Evolutionary conservation across 2,113 vertebrate genomes (phyloP).

Genomic region (Actenoides hombroni): DNA sequence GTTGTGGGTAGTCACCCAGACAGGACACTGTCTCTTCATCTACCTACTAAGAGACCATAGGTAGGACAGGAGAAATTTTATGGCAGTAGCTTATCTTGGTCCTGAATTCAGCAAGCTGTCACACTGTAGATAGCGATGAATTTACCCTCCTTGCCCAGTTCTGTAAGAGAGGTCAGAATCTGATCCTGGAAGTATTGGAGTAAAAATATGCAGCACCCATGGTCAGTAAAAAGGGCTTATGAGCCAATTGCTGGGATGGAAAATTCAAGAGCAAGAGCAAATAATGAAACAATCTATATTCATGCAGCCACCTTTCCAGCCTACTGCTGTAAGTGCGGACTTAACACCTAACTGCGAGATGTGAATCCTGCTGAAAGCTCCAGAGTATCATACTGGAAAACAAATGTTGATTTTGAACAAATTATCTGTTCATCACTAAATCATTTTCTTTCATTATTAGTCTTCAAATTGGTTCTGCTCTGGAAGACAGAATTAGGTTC

Average conservation of each 20-base stretch:
- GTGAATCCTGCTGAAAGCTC: conserved; percentile 41
- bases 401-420: conserved; percentile 61
- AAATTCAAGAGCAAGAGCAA: conserved; percentile 56
- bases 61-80: neutral
- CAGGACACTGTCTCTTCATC: neutral
- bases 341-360: neutral
- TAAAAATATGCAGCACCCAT: conserved; percentile 25
- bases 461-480: conserved; percentile 59
- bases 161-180: neutral
- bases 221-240: conserved; percentile 46
- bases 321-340: conserved; percentile 5
- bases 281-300: conserved; percentile 65
- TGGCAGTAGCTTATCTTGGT: neutral
- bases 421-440: conserved; percentile 54
- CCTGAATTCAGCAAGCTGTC: neutral
- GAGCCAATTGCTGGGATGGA: conserved; percentile 44
- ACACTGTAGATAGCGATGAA: neutral
- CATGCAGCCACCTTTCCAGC: conserved; percentile 37
- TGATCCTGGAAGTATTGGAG: neutral
- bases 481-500: conserved; percentile 38
- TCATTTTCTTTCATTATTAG: conserved; percentile 62
- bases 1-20: neutral
- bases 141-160: neutral
- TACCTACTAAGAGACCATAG: neutral
- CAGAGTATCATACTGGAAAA: conserved; percentile 38